Conservation (phyloP, 2,888 invertebrate species). For the Cataglyphis livida region DNA sequence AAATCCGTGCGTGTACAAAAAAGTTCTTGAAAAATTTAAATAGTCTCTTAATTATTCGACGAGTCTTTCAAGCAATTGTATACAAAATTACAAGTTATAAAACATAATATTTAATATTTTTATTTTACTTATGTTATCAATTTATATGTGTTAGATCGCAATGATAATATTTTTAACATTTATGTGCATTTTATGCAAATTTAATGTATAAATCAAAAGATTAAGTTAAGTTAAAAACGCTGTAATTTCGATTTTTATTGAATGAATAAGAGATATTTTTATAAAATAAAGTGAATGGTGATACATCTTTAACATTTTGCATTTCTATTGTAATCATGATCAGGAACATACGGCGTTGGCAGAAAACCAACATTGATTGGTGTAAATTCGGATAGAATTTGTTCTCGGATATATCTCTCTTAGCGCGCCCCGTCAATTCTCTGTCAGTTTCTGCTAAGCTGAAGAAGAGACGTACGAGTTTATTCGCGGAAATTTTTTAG, state of each 20-base stretch:
- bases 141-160: conserved; percentile 7
- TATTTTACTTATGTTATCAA: neutral
- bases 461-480: conserved; percentile 5
- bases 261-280: neutral
- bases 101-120: neutral
- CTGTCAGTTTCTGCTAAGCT: conserved; percentile 34
- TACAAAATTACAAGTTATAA: neutral
- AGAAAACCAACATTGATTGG: conserved; percentile 49
- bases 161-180: conserved; percentile 48
- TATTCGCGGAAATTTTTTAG: neutral
- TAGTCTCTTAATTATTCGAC: neutral
- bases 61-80: neutral
- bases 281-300: neutral
- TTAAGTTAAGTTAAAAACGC: neutral
- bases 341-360: conserved; percentile 42
- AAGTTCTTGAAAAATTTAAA: neutral
- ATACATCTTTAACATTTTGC: conserved; percentile 28
- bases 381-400: conserved; percentile 50
- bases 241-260: neutral
- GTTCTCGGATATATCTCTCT: conserved; percentile 38
- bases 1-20: neutral
- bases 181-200: neutral
- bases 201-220: neutral
- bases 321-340: conserved; percentile 26
- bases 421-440: conserved; percentile 45